Evolutionary conservation across 2,888 invertebrate species (phyloP).

Genomic region (Ormyrus thymus): DNA sequence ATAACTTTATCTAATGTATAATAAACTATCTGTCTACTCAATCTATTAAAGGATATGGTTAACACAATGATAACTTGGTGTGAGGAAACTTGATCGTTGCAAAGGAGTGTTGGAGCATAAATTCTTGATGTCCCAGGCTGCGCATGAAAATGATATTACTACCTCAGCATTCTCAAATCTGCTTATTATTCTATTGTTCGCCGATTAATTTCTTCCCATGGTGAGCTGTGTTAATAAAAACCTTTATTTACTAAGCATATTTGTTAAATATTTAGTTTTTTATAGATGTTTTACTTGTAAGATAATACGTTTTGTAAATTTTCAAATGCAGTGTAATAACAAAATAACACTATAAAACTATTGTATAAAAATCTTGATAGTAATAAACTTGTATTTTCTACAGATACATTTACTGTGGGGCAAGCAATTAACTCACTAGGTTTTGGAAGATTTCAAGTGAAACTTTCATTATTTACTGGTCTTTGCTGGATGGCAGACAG

Average conservation of each 20-base stretch:
- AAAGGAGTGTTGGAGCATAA: slow-evolving; percentile 46
- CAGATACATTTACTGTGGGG: slow-evolving; percentile 90
- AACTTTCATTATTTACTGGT: slow-evolving; percentile 88
- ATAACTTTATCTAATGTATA: slow-evolving; percentile 25
- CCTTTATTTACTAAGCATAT: slow-evolving; percentile 21
- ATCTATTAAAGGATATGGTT: slow-evolving; percentile 55
- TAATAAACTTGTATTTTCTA: slow-evolving; percentile 53
- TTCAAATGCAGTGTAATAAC: background rate
- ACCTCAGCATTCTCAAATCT: slow-evolving; percentile 44
- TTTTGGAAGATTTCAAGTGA: slow-evolving; percentile 93
- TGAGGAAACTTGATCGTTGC: slow-evolving; percentile 45
- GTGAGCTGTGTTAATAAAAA: slow-evolving; percentile 50
- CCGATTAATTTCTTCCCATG: slow-evolving; percentile 49
- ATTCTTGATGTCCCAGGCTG: slow-evolving; percentile 35
- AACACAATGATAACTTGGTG: slow-evolving; percentile 49
- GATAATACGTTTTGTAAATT: slow-evolving; percentile 2
- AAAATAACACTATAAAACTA: background rate
- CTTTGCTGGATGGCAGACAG: slow-evolving; percentile 98
- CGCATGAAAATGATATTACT: slow-evolving; percentile 46
- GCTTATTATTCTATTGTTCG: slow-evolving; percentile 45
- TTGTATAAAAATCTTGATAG: too few relatives aligned
- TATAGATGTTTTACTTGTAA: too few relatives aligned
- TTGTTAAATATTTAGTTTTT: background rate
- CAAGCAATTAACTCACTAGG: slow-evolving; percentile 91
- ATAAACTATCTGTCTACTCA: slow-evolving; percentile 35